Conservation (phyloP, 2,888 invertebrate species). For the Orthosia cruda region DNA sequence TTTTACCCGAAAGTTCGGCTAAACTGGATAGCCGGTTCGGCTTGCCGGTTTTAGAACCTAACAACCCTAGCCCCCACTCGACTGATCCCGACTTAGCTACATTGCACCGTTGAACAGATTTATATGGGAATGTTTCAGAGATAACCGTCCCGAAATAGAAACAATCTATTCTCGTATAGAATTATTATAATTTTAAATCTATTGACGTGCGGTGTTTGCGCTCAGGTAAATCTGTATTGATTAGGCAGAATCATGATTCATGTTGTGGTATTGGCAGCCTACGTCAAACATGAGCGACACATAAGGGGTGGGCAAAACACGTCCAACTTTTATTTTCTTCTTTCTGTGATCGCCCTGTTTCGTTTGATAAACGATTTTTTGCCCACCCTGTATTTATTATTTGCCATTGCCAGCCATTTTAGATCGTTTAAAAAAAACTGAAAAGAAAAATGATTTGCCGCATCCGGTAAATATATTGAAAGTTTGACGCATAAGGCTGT, state of each 20-base stretch:
- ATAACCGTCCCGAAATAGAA: conserved; percentile 54
- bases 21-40: not conserved
- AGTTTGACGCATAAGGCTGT: conserved; percentile 6
- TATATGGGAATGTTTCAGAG: conserved; percentile 62
- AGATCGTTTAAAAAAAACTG: not conserved
- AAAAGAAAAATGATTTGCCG: not conserved
- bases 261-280: not conserved
- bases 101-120: conserved; percentile 66
- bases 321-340: too few relatives aligned
- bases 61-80: conserved; percentile 20
- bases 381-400: not conserved
- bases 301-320: too few relatives aligned
- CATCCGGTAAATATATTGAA: not conserved
- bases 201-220: conserved; percentile 42
- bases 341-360: too few relatives aligned
- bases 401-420: not conserved
- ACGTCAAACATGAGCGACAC: not conserved
- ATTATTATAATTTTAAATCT: conserved; percentile 49
- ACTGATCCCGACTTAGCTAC: conserved; percentile 52
- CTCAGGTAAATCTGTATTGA: conserved; percentile 17
- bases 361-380: too few relatives aligned
- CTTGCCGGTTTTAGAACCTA: not conserved
- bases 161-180: conserved; percentile 39
- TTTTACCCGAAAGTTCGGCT: not conserved
- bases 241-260: conserved; percentile 28